Base-by-base conservation (phyloP, 1,140 invertebrate species). In the Sitophilus oryzae region DNA sequence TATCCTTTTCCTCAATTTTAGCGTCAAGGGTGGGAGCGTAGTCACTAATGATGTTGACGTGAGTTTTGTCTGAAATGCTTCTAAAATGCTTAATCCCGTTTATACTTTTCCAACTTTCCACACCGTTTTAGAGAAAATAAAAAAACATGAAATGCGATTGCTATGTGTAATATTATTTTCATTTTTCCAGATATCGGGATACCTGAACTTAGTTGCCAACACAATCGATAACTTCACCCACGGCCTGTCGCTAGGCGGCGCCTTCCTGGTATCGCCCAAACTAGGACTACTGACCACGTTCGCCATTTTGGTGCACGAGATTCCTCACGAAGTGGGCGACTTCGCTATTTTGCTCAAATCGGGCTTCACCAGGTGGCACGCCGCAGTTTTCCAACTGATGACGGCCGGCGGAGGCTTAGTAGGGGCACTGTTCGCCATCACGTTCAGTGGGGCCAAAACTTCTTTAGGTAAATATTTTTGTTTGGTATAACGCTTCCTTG, bases 171-270 rank as follows among this genome's bases (percentile, higher is more conserved):
- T n/a, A 10, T 20, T 25, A 25, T 15, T 45, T n/a, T n/a, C 30
- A 8, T 45, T 40, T 42, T 62, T 65, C 3, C 68, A 93, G 80
- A 82, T 93, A 43, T 82, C 87, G 23, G 96, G 94, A 3, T 98
- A 97, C 71, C 74, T 98, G 43, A 98, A 98, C 76, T 75, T 98
- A 42, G 74, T 96, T 70, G 94, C 95, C 3, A 98, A 98, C 72
- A 86, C 88, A 8, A 93, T 98, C 48, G 95, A 98, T 69, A 98
- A 98, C 75, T 98, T 98, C 74, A 96, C 93, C 0, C 95, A 98
- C 73, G 96, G 95, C 0, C 75, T 98, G 38, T 93, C 95, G 0
- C 87, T 98, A 1, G 94, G 91, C n/a, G 93, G 91, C 0, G 93
- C 91, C 18, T 98, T 96, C 75, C 75, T 96, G 5, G 88, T 96